These are phyloP conservation scores for Champsocephalus gunnari DNA, from an alignment of 2,797 vertebrate genomes.

Conservation along the genomic window DNA sequence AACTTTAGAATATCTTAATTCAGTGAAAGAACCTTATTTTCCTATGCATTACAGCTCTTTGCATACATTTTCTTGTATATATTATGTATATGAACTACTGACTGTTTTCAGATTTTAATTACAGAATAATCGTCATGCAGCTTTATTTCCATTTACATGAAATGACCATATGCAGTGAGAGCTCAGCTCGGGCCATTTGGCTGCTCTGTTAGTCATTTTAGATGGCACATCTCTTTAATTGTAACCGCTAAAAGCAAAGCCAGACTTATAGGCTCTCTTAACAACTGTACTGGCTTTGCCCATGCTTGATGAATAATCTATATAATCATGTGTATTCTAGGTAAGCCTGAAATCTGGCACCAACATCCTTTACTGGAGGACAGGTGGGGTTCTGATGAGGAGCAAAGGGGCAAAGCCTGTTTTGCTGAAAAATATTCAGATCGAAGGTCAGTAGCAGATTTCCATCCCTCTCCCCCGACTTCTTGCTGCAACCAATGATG, in stretches of 20 bases:
- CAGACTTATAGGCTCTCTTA: background rate
- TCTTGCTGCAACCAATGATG: background rate
- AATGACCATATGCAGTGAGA: background rate
- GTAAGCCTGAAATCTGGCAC: slow-evolving; percentile 94
- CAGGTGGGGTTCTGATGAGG: slow-evolving; percentile 92
- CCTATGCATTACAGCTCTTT: background rate
- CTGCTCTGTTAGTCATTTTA: slow-evolving; percentile 4
- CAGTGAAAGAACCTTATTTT: background rate
- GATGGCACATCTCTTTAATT: background rate
- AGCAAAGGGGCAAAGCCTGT: slow-evolving; percentile 93
- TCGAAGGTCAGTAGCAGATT: slow-evolving; percentile 87
- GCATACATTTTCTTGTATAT: background rate
- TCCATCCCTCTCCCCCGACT: rapidly evolving
- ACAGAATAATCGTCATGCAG: too few relatives aligned
- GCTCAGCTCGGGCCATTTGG: background rate
- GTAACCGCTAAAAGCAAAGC: background rate
- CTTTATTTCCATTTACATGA: background rate
- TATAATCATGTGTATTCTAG: slow-evolving; percentile 73
- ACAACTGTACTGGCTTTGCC: background rate
- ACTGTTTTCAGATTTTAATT: too few relatives aligned
- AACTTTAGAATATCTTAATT: background rate
- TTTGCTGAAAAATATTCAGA: slow-evolving; percentile 94
- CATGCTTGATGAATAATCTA: slow-evolving; percentile 1
- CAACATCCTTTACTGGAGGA: slow-evolving; percentile 98
- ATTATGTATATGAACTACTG: too few relatives aligned